A percentile compares a stretch with the other conserved stretches of the same genome.
Conservation (phyloP, 1,140 invertebrate species). For the Mactra quadrangularis region DNA sequence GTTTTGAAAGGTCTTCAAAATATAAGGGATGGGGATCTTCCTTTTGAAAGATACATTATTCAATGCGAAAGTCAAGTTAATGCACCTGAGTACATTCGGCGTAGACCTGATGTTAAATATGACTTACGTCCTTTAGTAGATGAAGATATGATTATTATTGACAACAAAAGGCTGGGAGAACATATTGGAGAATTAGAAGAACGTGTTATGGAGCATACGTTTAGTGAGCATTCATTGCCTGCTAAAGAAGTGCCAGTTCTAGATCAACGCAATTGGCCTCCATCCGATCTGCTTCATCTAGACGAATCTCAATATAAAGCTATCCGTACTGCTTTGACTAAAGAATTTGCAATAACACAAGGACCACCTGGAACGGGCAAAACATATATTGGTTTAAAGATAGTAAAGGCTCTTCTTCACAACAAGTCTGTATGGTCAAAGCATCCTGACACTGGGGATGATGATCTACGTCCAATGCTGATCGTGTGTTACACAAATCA, state of each 20-base stretch:
- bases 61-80: constrained; percentile 67
- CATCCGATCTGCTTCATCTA: constrained; percentile 72
- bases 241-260: constrained; percentile 58
- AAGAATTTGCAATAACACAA: constrained; percentile 89
- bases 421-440: constrained; percentile 76
- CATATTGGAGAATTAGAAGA: constrained; percentile 22
- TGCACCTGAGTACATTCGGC: constrained; percentile 70
- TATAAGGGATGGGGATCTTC: constrained; percentile 79
- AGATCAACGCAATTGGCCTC: constrained; percentile 69
- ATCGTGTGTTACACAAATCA: constrained; percentile 94
- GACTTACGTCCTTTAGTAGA: constrained; percentile 72
- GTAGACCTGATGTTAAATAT: constrained; percentile 33
- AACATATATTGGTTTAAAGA: constrained; percentile 81
- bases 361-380: constrained; percentile 83
- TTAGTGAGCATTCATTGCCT: constrained; percentile 25
- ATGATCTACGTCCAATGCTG: constrained; percentile 86
- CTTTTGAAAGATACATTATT: constrained; percentile 80
- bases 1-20: constrained; percentile 82
- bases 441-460: constrained; percentile 43
- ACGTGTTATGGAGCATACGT: constrained; percentile 23
- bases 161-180: constrained; percentile 35
- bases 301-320: constrained; percentile 84
- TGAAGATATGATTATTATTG: constrained; percentile 59
- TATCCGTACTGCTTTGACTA: constrained; percentile 82
- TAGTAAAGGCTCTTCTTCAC: constrained; percentile 80